Evolutionary conservation across 2,797 vertebrate genomes (phyloP).

Genomic region (Austrolebias charrua): DNA sequence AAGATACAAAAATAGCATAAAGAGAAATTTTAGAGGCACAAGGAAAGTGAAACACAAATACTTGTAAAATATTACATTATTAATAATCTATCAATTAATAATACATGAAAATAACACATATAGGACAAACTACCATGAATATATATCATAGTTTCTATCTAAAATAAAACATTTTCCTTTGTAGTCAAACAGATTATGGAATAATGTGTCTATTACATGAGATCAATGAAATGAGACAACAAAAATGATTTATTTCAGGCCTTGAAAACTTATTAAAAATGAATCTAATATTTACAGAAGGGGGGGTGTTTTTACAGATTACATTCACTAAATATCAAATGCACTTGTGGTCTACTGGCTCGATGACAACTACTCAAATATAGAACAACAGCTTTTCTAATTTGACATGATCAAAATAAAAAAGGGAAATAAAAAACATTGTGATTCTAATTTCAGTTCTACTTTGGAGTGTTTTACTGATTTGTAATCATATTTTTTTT

Average conservation of each 20-base stretch:
- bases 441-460: conserved; percentile 17
- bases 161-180: too few relatives aligned
- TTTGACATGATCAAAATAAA: conserved; percentile 25
- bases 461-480: conserved; percentile 18
- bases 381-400: background rate
- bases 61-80: conserved; percentile 45
- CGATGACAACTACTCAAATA: conserved; percentile 46
- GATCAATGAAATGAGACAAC: conserved; percentile 53
- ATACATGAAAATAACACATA: conserved; percentile 39
- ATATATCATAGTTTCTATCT: too few relatives aligned
- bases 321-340: conserved; percentile 82
- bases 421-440: conserved; percentile 38
- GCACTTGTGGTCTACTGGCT: conserved; percentile 71
- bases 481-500: too few relatives aligned
- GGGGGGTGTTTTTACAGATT: conserved; percentile 72
- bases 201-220: conserved; percentile 60
- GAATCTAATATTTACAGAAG: conserved; percentile 83
- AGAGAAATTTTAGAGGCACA: conserved; percentile 40
- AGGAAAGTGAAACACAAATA: conserved; percentile 35
- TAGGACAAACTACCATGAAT: conserved; percentile 10
- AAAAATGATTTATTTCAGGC: conserved; percentile 56
- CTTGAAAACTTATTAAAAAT: conserved; percentile 65
- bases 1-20: conserved; percentile 85
- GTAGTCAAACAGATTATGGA: conserved; percentile 11
- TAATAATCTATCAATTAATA: conserved; percentile 41